phyloP scores from a whole-genome alignment of 2,888 invertebrate genomes.

The Drosophila affinis region DNA sequence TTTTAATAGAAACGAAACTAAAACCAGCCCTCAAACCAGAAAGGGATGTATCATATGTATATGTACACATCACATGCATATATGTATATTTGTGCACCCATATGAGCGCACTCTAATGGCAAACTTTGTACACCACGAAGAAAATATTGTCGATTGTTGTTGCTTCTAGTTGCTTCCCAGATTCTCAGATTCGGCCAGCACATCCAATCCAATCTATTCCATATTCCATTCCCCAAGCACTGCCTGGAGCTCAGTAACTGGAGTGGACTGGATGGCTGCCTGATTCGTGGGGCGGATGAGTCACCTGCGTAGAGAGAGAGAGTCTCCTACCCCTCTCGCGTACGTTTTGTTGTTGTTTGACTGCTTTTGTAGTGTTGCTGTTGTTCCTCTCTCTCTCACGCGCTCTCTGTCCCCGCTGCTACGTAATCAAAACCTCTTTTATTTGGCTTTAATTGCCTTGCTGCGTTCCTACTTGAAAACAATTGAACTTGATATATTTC shows the following conservation, averaged over 20 bases:
- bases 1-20: constrained; percentile 6
- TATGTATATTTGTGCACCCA: neutral
- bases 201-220: constrained; percentile 24
- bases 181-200: constrained; percentile 24
- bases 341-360: constrained; percentile 65
- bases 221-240: neutral
- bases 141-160: constrained; percentile 41
- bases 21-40: constrained; percentile 18
- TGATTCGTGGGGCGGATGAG: constrained; percentile 80
- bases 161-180: constrained; percentile 24
- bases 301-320: constrained; percentile 68
- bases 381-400: constrained; percentile 2
- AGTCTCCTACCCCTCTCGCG: constrained; percentile 53
- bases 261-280: constrained; percentile 7
- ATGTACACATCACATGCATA: constrained; percentile 5
- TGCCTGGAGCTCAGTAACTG: constrained; percentile 9
- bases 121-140: constrained; percentile 1
- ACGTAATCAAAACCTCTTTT: constrained; percentile 70
- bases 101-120: constrained; percentile 1
- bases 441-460: constrained; percentile 37
- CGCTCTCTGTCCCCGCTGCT: constrained; percentile 47
- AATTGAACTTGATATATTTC: constrained; percentile 35
- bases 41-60: neutral
- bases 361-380: constrained; percentile 53
- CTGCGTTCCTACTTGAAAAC: constrained; percentile 11